Conservation (phyloP, 2,113 vertebrate species). For the Bungarus multicinctus region DNA sequence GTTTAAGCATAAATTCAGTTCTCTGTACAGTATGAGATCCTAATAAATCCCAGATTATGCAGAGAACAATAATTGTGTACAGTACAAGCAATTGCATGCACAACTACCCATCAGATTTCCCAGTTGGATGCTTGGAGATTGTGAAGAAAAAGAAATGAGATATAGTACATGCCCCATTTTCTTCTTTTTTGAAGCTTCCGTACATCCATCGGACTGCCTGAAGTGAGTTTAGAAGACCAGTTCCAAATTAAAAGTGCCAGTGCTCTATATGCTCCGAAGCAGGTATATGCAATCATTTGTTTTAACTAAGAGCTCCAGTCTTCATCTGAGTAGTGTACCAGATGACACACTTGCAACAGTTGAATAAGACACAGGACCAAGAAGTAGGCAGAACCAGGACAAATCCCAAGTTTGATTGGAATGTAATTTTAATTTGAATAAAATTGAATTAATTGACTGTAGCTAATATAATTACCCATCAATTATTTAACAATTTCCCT, state of each 20-base stretch:
- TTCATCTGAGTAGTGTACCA: not conserved
- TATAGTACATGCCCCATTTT: not conserved
- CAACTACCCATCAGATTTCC: not conserved
- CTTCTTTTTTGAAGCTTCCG: not conserved
- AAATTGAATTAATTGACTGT: not conserved
- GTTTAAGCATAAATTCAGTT: not conserved
- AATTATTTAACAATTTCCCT: not conserved
- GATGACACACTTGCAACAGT: not conserved
- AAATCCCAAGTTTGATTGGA: not conserved
- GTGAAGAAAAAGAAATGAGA: not conserved
- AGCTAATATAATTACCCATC: not conserved
- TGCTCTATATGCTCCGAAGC: not conserved
- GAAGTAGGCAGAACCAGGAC: not conserved
- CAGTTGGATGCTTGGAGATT: not conserved
- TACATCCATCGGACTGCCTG: not conserved
- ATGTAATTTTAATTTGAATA: not conserved
- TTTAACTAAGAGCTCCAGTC: not conserved
- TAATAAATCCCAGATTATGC: not conserved
- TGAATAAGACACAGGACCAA: not conserved
- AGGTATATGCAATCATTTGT: not conserved
- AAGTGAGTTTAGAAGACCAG: not conserved
- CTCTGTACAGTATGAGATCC: not conserved
- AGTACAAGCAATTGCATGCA: not conserved
- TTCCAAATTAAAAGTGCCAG: not conserved
- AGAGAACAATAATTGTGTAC: not conserved